These are phyloP conservation scores for Sardinella longiceps DNA, from an alignment of 2,797 vertebrate species.

Conservation along the genomic window DNA sequence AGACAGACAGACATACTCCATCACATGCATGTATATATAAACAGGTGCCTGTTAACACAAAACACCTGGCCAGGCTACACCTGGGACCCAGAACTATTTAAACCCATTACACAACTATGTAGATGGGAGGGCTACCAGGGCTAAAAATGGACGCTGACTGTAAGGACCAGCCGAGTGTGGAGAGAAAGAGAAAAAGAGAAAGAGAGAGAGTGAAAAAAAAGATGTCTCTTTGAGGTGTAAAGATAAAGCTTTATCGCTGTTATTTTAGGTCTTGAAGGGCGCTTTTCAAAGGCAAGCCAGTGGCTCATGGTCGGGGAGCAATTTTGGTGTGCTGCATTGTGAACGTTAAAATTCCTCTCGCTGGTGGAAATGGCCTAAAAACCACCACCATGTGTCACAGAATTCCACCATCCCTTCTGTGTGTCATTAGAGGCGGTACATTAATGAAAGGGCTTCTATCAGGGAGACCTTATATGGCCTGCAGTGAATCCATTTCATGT, in stretches of 20 bases:
- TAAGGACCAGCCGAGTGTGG: not conserved
- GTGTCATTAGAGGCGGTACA: slow-evolving; percentile 68
- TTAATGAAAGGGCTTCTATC: slow-evolving; percentile 67
- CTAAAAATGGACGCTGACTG: slow-evolving; percentile 21
- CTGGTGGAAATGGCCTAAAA: slow-evolving; percentile 55
- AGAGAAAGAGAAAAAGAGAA: not conserved
- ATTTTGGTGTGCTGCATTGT: slow-evolving; percentile 34
- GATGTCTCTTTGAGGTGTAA: slow-evolving; percentile 15
- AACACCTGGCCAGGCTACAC: slow-evolving; percentile 67
- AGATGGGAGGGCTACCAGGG: not conserved
- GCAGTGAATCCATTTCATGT: slow-evolving; percentile 68
- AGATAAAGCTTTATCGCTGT: slow-evolving; percentile 66
- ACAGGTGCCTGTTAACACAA: slow-evolving; percentile 72
- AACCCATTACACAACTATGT: slow-evolving; percentile 53
- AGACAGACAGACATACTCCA: not conserved
- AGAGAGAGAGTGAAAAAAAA: not conserved
- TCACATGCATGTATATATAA: slow-evolving; percentile 25
- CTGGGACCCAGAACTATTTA: slow-evolving; percentile 64
- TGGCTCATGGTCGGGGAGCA: slow-evolving; percentile 42
- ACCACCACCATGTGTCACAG: slow-evolving; percentile 70
- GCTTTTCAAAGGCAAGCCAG: slow-evolving; percentile 64
- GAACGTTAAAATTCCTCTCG: slow-evolving; percentile 60
- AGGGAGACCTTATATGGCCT: slow-evolving; percentile 58
- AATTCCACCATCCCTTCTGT: slow-evolving; percentile 72
- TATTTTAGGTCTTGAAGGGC: slow-evolving; percentile 58